These are phyloP conservation scores for Papilio elwesi DNA, from an alignment of 2,888 invertebrate genomes.

Conservation along the genomic window DNA sequence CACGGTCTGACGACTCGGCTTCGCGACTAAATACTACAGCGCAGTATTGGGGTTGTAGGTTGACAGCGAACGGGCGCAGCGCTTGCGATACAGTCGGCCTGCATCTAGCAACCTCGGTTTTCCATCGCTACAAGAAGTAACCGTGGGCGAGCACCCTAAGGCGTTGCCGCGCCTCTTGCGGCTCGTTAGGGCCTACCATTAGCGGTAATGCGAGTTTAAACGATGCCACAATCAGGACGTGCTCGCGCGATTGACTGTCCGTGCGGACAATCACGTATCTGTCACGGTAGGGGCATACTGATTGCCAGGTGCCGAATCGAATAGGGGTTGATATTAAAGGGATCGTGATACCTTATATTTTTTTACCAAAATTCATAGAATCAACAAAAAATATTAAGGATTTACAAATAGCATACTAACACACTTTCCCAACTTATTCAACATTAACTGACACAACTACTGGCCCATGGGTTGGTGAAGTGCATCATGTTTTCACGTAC, in stretches of 20 bases:
- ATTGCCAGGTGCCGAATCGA: not conserved
- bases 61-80: too few relatives aligned
- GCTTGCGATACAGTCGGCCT: too few relatives aligned
- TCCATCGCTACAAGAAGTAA: not conserved
- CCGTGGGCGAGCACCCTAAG: not conserved
- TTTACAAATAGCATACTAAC: too few relatives aligned
- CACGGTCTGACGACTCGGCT: too few relatives aligned
- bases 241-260: conserved; percentile 13
- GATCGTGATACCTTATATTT: not conserved
- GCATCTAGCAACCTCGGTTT: not conserved
- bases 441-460: too few relatives aligned
- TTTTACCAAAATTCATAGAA: too few relatives aligned
- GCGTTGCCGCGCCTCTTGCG: conserved; percentile 12
- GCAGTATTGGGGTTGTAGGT: too few relatives aligned
- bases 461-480: too few relatives aligned
- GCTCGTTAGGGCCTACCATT: conserved; percentile 27
- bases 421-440: too few relatives aligned
- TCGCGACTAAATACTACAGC: too few relatives aligned
- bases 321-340: not conserved
- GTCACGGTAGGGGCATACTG: conserved; percentile 4
- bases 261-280: conserved; percentile 23
- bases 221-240: conserved; percentile 26
- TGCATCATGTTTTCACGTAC: too few relatives aligned
- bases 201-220: conserved; percentile 36
- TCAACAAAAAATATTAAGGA: too few relatives aligned